These are phyloP conservation scores for Babylonia areolata DNA, from an alignment of 1,140 invertebrate genomes.

Conservation along the genomic window DNA sequence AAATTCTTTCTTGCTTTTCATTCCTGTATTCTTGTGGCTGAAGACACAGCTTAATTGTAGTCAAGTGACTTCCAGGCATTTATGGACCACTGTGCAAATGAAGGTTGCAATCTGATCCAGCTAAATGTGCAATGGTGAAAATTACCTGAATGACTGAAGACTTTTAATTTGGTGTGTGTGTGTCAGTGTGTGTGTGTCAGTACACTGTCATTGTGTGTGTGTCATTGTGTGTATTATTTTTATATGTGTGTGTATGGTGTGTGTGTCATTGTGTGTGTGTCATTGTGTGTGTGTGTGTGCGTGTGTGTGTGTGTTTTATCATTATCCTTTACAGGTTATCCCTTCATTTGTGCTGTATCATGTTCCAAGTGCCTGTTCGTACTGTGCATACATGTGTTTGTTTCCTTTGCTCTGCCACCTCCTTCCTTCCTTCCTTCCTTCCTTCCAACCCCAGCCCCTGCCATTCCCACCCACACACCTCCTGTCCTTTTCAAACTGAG, in stretches of 20 bases:
- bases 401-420: too few species aligned
- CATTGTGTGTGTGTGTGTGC: neutral
- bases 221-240: neutral
- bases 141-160: too few species aligned
- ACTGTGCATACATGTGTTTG: neutral
- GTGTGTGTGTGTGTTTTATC: slow-evolving; percentile 16
- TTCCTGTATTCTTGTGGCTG: neutral
- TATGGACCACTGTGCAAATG: neutral
- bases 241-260: neutral
- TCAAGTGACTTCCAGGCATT: too few species aligned
- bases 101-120: neutral
- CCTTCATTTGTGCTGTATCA: too few species aligned
- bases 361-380: too few species aligned
- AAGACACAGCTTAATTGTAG: neutral
- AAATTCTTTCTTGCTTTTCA: too few species aligned
- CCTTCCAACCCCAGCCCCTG: too few species aligned
- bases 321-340: too few species aligned
- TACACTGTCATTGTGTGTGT: neutral
- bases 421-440: too few species aligned
- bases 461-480: too few species aligned
- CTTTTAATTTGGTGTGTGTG: neutral
- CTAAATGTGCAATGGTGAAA: neutral
- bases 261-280: neutral
- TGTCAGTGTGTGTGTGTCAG: slow-evolving; percentile 1
- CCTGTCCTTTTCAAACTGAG: too few species aligned